Percentiles rank a stretch among this genome's conserved stretches.
Conservation (phyloP, 1,140 invertebrate species). For the Nilaparvata lugens region DNA sequence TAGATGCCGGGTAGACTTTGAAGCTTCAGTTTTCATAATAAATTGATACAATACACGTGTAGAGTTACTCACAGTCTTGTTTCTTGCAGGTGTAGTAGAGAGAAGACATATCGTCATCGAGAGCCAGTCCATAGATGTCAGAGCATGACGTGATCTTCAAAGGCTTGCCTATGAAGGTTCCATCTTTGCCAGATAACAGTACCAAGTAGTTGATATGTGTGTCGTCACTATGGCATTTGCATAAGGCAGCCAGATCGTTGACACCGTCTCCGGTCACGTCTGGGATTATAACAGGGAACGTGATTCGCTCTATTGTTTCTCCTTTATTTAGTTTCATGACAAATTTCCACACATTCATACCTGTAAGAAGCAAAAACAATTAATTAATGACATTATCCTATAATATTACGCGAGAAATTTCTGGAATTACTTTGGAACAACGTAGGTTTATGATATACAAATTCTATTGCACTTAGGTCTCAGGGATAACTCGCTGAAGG, state of each 20-base stretch:
- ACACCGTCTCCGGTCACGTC: constrained; percentile 61
- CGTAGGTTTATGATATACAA: too few relatives aligned
- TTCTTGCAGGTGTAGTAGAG: neutral
- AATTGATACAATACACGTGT: too few relatives aligned
- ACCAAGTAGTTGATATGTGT: neutral
- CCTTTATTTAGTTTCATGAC: neutral
- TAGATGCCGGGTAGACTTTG: too few relatives aligned
- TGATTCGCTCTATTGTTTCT: neutral
- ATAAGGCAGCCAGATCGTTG: constrained; percentile 48
- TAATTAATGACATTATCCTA: too few relatives aligned
- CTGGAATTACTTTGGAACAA: too few relatives aligned
- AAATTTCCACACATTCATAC: neutral
- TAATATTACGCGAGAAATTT: too few relatives aligned
- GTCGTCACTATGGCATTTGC: neutral
- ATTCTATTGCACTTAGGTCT: too few relatives aligned
- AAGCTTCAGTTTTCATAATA: too few relatives aligned
- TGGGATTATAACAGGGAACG: constrained; percentile 57
- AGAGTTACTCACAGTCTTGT: neutral
- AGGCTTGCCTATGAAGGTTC: neutral
- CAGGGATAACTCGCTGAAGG: too few relatives aligned
- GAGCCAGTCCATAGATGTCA: neutral
- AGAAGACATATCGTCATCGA: neutral
- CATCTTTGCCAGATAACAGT: neutral
- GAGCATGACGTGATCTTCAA: neutral
- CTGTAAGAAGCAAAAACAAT: neutral